Evolutionary conservation across 2,797 vertebrate genomes (phyloP).

Genomic region (Dermochelys coriacea): DNA sequence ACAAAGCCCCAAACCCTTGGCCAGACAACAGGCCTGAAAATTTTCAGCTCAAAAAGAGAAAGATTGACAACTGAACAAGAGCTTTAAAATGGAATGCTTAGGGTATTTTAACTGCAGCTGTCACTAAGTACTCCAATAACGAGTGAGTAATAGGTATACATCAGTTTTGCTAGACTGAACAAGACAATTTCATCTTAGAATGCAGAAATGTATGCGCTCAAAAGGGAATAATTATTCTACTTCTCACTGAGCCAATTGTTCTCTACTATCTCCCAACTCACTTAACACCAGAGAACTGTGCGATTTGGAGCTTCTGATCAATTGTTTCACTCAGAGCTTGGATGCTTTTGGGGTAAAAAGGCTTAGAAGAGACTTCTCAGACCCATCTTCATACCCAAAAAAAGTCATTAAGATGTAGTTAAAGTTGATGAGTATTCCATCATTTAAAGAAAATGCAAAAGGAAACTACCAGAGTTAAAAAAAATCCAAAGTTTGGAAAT

Average conservation of each 20-base stretch:
- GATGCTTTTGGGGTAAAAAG: no score
- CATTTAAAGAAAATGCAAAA: no score
- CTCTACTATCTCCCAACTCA: no score
- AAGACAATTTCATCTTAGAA: constrained; percentile 35
- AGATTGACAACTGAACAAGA: constrained; percentile 1
- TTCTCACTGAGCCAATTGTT: neutral
- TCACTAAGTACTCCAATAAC: neutral
- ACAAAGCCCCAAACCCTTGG: constrained; percentile 30
- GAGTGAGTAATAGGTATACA: constrained; percentile 22
- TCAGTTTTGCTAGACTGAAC: constrained; percentile 20
- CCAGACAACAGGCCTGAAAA: neutral
- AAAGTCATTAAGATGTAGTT: no score
- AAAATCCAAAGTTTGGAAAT: no score
- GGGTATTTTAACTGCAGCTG: constrained; percentile 29
- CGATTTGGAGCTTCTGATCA: no score
- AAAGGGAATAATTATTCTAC: neutral
- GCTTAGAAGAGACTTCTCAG: no score
- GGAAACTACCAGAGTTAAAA: no score
- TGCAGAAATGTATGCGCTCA: constrained; percentile 6
- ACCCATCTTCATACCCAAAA: no score
- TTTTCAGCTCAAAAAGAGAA: constrained; percentile 17
- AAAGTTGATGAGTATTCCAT: no score
- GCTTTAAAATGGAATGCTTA: neutral
- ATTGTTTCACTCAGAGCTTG: no score
- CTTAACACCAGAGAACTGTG: no score